These are phyloP conservation scores for Drosophila nr. fundita DNA, from an alignment of 2,888 invertebrate genomes.

Conservation along the genomic window DNA sequence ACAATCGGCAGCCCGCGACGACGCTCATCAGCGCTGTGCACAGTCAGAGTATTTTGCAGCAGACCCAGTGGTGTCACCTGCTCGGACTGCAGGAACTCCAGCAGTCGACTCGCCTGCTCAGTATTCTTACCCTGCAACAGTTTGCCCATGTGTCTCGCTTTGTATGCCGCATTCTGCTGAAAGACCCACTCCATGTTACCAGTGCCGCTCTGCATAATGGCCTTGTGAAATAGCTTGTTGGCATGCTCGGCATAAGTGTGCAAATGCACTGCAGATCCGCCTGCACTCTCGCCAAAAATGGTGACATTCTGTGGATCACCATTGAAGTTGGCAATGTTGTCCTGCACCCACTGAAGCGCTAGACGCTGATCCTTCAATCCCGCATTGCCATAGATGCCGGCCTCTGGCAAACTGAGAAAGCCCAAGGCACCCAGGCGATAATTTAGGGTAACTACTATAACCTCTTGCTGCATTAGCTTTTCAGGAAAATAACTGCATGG, in stretches of 20 bases:
- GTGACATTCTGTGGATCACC: conserved; percentile 84
- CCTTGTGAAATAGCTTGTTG: conserved; percentile 82
- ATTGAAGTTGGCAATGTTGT: conserved; percentile 85
- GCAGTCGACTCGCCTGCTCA: conserved; percentile 37
- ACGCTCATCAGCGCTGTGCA: conserved; percentile 77
- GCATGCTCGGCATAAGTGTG: conserved; percentile 80
- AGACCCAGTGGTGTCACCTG: conserved; percentile 59
- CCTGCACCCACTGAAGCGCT: conserved; percentile 85
- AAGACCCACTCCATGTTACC: conserved; percentile 83
- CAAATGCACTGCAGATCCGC: conserved; percentile 79
- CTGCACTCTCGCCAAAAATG: conserved; percentile 84
- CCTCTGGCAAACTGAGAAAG: conserved; percentile 82
- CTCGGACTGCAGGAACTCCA: conserved; percentile 70
- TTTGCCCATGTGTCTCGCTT: conserved; percentile 75
- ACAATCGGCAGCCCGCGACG: conserved; percentile 76
- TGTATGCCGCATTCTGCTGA: conserved; percentile 65
- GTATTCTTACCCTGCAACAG: conserved; percentile 65
- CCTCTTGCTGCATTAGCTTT: conserved; percentile 81
- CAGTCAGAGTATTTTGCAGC: conserved; percentile 47
- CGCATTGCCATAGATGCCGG: conserved; percentile 82
- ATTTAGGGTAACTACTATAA: conserved; percentile 83
- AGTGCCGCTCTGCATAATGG: conserved; percentile 83
- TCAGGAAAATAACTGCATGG: conserved; percentile 78
- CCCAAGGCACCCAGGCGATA: conserved; percentile 84
- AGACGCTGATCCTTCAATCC: conserved; percentile 84